A percentile compares a stretch with the other conserved stretches of the same genome.
phyloP scores from a whole-genome alignment of 2,888 invertebrate genomes.

The Allolobophora icterica region DNA sequence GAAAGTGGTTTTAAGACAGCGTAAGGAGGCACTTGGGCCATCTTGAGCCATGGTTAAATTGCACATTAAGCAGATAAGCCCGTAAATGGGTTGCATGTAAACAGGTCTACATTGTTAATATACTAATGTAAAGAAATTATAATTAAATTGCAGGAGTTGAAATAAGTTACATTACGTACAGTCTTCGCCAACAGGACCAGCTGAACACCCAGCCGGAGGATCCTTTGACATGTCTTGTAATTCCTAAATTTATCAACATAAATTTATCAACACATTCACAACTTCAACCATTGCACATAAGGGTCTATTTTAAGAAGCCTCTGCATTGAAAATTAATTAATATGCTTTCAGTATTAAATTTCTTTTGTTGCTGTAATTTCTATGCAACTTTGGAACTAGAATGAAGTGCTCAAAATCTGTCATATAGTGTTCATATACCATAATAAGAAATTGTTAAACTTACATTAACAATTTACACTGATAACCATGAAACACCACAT shows the following conservation, averaged over 20 bases:
- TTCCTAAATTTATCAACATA: constrained; percentile 75
- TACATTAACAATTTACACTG: too few relatives aligned
- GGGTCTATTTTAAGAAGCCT: background rate
- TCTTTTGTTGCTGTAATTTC: too few relatives aligned
- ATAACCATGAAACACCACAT: too few relatives aligned
- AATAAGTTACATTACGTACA: constrained; percentile 73
- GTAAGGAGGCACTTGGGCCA: too few relatives aligned
- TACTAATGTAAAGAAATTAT: background rate
- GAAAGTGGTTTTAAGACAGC: too few relatives aligned
- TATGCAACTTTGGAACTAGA: too few relatives aligned
- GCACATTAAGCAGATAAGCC: too few relatives aligned
- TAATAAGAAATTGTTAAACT: background rate
- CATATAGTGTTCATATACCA: background rate
- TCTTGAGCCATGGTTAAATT: too few relatives aligned
- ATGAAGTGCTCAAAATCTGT: background rate
- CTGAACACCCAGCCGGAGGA: constrained; percentile 99
- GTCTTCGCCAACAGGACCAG: constrained; percentile 99
- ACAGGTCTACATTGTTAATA: background rate
- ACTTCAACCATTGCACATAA: constrained; percentile 23
- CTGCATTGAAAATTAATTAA: too few relatives aligned
- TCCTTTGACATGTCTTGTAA: constrained; percentile 99
- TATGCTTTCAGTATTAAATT: too few relatives aligned
- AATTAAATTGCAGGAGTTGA: background rate
- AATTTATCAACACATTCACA: constrained; percentile 43
- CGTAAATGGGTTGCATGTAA: too few relatives aligned